Base-by-base conservation (phyloP, 2,113 vertebrate species). In the Triplophysa rosa region DNA sequence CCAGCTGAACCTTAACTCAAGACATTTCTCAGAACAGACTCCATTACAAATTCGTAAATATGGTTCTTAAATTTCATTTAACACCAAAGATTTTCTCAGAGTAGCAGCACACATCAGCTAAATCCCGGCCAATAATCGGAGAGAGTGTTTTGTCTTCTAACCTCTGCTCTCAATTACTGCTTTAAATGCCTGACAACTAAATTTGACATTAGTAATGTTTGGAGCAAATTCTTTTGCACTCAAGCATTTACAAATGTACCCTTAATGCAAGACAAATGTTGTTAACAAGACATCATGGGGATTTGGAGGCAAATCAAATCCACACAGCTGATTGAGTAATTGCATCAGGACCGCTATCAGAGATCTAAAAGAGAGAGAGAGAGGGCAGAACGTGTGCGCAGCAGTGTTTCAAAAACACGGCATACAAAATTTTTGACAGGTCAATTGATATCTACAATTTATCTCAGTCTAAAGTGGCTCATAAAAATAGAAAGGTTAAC, bases 241-340 rank as follows among this genome's bases (percentile, higher is more conserved):
- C 68, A 72, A 67, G 77, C 37, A 72, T 83, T 83, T 70, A 77
- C 54, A 83, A 86, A 86, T 82, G 80, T 68, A 79, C 83, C 68
- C 67, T 64, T 86, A 91, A 90, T 88, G 58, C 80, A 84, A 89
- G 80, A 89, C 88, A 89, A 90, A 91, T 90, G 89, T 88, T 86
- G 47, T 72, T 88, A 90, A 91, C 80, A 84, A 88, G 86, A 86
- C 84, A 82, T 85, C 83, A 74, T 82, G 85, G 52, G 79, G 77
- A 84, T 82, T 63, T 77, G 79, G 84, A 82, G 49, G 78, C 75
- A 37, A 83, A 54, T 84, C 80, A 80, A 80, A 88, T 77, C 73
- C 85, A 83, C 78, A 74, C 24, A 78, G 74, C 86, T 85, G 77
- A 91, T 79, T 85, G 82, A 79, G 87, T 90, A 88, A 88, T 88